phyloP scores from a whole-genome alignment of 92 coral and sea anemone genomes.

The Palythoa heliodiscus region DNA sequence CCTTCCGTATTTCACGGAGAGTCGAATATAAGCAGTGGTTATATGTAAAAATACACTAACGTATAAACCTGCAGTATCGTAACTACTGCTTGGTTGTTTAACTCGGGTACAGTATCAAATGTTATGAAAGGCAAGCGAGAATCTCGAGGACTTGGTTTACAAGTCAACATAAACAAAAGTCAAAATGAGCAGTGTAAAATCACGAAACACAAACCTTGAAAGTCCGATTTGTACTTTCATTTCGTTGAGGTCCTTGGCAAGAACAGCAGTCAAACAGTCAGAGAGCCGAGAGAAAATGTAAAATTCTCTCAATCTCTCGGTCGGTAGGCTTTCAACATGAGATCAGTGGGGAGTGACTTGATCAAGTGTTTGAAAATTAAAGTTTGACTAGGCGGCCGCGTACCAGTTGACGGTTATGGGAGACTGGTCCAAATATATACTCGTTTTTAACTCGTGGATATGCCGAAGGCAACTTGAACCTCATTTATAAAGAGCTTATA shows the following conservation, averaged over 20 bases:
- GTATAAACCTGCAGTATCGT: too few species aligned
- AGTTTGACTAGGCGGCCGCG: not conserved
- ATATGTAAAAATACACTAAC: not conserved
- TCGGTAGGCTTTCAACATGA: not conserved
- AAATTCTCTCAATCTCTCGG: not conserved
- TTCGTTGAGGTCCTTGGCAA: not conserved
- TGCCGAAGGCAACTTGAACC: too few species aligned
- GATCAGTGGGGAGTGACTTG: not conserved
- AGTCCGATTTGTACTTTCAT: not conserved
- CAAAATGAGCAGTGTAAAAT: not conserved
- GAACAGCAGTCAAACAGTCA: not conserved
- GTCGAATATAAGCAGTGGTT: not conserved
- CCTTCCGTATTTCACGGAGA: not conserved
- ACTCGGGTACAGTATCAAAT: not conserved
- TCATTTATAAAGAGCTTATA: too few species aligned
- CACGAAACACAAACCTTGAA: constrained; percentile 21
- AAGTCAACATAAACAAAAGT: not conserved
- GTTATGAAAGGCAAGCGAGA: not conserved
- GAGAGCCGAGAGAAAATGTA: not conserved
- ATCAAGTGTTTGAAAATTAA: not conserved
- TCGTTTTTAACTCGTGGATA: too few species aligned
- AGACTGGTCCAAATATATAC: not conserved
- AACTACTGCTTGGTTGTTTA: not conserved
- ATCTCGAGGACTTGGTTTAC: not conserved
- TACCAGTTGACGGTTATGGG: not conserved